Evolutionary conservation across 2,797 vertebrate genomes (phyloP).

Genomic region (Pangasius larnaudii): DNA sequence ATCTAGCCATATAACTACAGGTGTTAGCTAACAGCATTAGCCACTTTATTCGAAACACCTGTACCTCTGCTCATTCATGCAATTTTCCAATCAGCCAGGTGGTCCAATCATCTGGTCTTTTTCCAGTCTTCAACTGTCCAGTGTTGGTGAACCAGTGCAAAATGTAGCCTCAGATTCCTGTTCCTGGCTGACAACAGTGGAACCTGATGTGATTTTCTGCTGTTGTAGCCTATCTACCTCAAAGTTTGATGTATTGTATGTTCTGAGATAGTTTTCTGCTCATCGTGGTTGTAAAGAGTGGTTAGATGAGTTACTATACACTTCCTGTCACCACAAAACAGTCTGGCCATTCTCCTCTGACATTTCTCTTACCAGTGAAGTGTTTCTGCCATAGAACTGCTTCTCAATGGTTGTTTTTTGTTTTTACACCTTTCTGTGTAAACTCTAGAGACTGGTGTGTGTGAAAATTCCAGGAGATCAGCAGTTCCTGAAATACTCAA

Average conservation of each 20-base stretch:
- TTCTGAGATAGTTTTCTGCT: not conserved
- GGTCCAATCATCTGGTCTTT: too few species aligned
- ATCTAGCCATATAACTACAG: not conserved
- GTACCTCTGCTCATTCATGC: not conserved
- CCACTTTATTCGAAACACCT: not conserved
- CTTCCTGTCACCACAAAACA: not conserved
- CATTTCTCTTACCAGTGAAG: not conserved
- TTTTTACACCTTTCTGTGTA: not conserved
- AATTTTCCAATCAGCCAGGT: not conserved
- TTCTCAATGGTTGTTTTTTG: not conserved
- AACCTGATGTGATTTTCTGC: not conserved
- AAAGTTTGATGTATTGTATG: not conserved
- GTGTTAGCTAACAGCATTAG: not conserved
- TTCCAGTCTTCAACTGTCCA: not conserved
- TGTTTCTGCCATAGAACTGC: not conserved
- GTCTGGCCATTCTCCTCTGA: not conserved
- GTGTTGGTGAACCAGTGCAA: not conserved
- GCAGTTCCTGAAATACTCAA: not conserved
- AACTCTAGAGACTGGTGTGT: not conserved
- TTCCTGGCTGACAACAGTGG: not conserved
- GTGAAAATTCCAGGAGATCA: not conserved
- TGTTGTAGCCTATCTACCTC: not conserved
- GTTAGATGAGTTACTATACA: not conserved
- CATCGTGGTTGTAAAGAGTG: not conserved
- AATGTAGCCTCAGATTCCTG: not conserved